Evolutionary conservation across 2,113 vertebrate genomes (phyloP).

Genomic region (Bothrops jararaca): DNA sequence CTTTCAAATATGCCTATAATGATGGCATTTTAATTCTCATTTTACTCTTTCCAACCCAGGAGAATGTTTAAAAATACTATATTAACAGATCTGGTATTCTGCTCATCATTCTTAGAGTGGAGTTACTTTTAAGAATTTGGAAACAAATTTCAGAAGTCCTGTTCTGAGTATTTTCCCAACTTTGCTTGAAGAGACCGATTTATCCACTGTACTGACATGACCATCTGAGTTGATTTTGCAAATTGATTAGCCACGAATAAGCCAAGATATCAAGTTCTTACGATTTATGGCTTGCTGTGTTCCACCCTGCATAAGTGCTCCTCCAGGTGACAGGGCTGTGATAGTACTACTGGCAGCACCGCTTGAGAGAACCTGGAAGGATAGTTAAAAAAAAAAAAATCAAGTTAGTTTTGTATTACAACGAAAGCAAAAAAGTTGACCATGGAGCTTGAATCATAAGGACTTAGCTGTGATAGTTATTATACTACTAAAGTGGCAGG

Average conservation of each 20-base stretch:
- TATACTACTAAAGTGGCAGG: neutral
- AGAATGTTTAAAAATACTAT: neutral
- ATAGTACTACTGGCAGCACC: conserved; percentile 86
- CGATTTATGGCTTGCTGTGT: conserved; percentile 94
- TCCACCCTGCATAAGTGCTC: conserved; percentile 90
- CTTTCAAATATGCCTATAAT: too few relatives aligned
- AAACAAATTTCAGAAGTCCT: neutral
- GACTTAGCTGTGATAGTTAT: neutral
- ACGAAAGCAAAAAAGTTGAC: neutral
- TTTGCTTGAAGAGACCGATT: neutral
- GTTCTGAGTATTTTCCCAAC: neutral
- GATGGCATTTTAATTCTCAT: neutral
- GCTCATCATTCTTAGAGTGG: neutral
- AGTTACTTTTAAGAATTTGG: neutral
- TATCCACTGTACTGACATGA: neutral
- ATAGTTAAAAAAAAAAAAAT: neutral
- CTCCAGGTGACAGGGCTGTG: conserved; percentile 90
- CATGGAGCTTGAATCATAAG: neutral
- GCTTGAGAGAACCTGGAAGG: conserved; percentile 87
- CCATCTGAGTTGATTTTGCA: neutral
- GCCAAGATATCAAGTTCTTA: conserved; percentile 61
- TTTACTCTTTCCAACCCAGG: neutral
- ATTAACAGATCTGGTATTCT: neutral
- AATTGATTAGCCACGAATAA: neutral
- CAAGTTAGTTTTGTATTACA: neutral